Evolutionary conservation across 2,888 invertebrate genomes (phyloP), one percentile per base, ranked within the genome.

Genomic region (Anoncus sp.): DNA sequence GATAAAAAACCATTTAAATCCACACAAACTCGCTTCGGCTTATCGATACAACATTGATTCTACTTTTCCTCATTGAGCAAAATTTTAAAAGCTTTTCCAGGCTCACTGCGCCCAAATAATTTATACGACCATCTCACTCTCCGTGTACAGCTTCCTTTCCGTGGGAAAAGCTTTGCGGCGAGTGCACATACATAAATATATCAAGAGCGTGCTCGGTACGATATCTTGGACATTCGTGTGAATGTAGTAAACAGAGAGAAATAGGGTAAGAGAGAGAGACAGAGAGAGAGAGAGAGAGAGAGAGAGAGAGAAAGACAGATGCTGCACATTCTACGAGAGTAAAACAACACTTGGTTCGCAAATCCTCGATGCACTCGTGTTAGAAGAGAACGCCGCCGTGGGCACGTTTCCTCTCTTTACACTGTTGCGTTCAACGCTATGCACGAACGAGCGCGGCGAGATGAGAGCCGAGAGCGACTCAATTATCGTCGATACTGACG

Each of bases 401-500:
- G 40, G 24, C 57, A 75, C 62, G 45, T 62, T 75, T 75, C 40
- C 59, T 70, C 49, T 49, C 49, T 38, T 40, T 18, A 22, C 35
- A 7, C 59, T 45, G 22, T 60, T 67, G 18, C 62, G 55, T 57
- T 75, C 47, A 75, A 27, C 55, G 47, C 62, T 55, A 55, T 35
- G 66, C 57, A 20, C 35, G 60, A 65, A 60, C 43, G 59, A 18
- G 27, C 55, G 35, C 24, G 38, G 59, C 22, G 35, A 59, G 57
- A 59, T 59, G 47, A 57, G 70, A 24, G 49, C 38, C 24, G 49
- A 35, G 57, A 45, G 62, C 62, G 67, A 75, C 75, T 75, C 75
- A 75, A 69, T 75, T 75, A 75, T 75, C 75, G 67, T 38, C 38
- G 67, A 60, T 69, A 51, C 75, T 75, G 67, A 62, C 59, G 60